Evolutionary conservation across 2,888 invertebrate genomes (phyloP).

Genomic region (Tachina lurida): DNA sequence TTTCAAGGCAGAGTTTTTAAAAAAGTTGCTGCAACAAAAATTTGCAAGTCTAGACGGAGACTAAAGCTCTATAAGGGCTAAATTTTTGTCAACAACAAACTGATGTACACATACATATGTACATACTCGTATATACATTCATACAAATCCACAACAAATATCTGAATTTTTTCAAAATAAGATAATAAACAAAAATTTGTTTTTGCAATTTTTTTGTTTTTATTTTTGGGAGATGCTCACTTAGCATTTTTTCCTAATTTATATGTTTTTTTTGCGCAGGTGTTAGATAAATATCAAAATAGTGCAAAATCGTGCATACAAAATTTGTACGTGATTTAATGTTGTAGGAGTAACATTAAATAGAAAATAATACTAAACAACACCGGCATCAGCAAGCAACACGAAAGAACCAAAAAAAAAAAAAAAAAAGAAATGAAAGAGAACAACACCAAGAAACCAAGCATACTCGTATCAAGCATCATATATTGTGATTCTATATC

Average conservation of each 20-base stretch:
- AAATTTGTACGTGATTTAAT: conserved; percentile 82
- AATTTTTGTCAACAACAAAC: no score
- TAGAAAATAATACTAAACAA: conserved; percentile 61
- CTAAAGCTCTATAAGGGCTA: no score
- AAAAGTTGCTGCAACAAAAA: no score
- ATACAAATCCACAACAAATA: no score
- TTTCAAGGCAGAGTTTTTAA: no score
- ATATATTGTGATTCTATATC: conserved; percentile 64
- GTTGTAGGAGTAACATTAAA: conserved; percentile 80
- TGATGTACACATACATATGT: no score
- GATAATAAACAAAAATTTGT: conserved; percentile 3
- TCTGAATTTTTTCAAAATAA: no score
- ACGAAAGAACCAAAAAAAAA: background rate
- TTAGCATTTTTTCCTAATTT: conserved; percentile 23
- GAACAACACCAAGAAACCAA: background rate
- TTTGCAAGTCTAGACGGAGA: no score
- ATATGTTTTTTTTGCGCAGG: conserved; percentile 76
- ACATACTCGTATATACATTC: no score
- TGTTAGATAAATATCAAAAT: conserved; percentile 81
- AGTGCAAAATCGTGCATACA: conserved; percentile 81
- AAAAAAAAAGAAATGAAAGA: no score
- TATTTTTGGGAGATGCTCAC: conserved; percentile 54
- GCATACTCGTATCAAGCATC: conserved; percentile 21
- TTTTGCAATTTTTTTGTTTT: background rate
- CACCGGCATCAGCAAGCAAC: conserved; percentile 47